phyloP scores from a whole-genome alignment of 2,113 vertebrate species.

The Ameiurus melas region DNA sequence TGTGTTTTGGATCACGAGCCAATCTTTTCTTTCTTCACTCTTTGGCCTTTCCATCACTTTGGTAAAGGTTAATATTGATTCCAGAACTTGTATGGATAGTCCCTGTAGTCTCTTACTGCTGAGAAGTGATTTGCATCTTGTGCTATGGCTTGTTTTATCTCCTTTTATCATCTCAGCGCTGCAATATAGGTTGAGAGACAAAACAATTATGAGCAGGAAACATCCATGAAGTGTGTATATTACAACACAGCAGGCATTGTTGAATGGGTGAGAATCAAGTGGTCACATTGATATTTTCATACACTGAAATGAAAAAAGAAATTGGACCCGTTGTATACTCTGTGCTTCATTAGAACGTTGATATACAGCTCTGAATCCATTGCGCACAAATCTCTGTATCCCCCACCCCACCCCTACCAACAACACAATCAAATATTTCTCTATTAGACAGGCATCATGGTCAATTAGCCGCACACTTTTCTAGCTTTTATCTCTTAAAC shows the following conservation, averaged over 20 bases:
- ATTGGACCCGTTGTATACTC: background rate
- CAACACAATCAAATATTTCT: conserved; percentile 71
- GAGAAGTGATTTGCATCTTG: too few species aligned
- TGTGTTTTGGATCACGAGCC: too few species aligned
- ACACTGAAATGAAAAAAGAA: background rate
- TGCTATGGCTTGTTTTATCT: conserved; percentile 58
- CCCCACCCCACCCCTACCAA: conserved; percentile 16
- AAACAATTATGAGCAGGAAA: conserved; percentile 65
- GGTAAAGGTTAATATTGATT: too few species aligned
- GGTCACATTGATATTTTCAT: conserved; percentile 3
- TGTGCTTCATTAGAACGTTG: background rate
- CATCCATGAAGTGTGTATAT: conserved; percentile 55
- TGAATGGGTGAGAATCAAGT: conserved; percentile 10
- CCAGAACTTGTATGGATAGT: too few species aligned
- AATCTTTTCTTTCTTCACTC: too few species aligned
- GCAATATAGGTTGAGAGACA: conserved; percentile 62
- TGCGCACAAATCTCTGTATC: background rate
- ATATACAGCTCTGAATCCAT: background rate
- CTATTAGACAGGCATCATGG: conserved; percentile 73
- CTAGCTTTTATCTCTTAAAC: conserved; percentile 79
- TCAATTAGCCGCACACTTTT: conserved; percentile 75
- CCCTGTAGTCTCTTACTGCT: too few species aligned
- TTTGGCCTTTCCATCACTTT: too few species aligned
- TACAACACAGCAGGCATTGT: conserved; percentile 37
- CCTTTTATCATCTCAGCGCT: conserved; percentile 70